Evolutionary conservation across 2,113 vertebrate species (phyloP).

Genomic region (Ardeotis arabs): DNA sequence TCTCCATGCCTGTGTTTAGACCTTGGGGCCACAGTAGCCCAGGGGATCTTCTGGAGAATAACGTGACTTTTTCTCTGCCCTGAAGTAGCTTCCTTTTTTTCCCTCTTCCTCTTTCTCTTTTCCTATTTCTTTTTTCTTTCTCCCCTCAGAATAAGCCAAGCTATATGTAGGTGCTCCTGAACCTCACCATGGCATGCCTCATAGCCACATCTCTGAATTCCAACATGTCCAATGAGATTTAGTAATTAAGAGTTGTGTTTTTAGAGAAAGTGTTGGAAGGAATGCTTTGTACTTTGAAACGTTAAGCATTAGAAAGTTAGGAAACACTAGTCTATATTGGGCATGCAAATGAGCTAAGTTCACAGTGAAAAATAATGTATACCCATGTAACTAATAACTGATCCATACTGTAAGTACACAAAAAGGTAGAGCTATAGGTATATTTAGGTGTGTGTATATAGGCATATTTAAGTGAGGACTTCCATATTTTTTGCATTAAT

Average conservation of each 20-base stretch:
- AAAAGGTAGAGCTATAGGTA: not conserved
- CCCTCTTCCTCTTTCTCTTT: too few species aligned
- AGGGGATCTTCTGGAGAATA: not conserved
- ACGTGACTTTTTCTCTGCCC: not conserved
- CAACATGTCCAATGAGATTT: not conserved
- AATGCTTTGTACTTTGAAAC: not conserved
- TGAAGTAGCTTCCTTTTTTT: not conserved
- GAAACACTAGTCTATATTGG: not conserved
- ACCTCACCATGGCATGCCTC: not conserved
- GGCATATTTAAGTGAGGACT: not conserved
- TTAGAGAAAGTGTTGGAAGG: not conserved
- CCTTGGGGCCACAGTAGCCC: not conserved
- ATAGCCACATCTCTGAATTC: not conserved
- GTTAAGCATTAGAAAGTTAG: not conserved
- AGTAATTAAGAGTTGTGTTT: not conserved
- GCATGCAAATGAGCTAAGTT: not conserved
- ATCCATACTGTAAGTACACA: not conserved
- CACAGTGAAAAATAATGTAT: not conserved
- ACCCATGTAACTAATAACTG: not conserved
- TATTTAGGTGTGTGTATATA: not conserved
- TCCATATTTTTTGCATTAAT: not conserved
- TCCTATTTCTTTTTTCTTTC: not conserved
- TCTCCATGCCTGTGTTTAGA: not conserved
- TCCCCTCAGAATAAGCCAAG: not conserved
- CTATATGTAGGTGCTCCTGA: not conserved